phyloP scores from a whole-genome alignment of 92 coral and sea anemone genomes.

The Bergia sp. region DNA sequence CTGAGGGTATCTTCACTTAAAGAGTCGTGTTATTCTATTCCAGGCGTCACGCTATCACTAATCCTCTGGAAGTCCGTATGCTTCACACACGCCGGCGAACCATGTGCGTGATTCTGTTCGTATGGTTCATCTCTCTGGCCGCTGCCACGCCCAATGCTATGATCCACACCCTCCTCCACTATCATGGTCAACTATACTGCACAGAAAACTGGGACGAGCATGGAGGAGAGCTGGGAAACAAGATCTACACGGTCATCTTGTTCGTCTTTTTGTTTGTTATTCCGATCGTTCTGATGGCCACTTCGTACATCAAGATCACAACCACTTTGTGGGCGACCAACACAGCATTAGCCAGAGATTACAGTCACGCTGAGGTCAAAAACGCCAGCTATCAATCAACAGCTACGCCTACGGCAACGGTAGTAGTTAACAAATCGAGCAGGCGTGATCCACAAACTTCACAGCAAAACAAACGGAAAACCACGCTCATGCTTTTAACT shows the following conservation, averaged over 20 bases:
- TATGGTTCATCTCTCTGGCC: conserved; percentile 72
- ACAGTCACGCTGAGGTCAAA: conserved; percentile 7
- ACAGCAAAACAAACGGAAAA: conserved; percentile 71
- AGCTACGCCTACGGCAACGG: neutral
- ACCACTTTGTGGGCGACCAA: conserved; percentile 71
- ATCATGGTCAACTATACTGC: conserved; percentile 23
- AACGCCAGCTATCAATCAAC: neutral
- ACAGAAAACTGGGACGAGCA: conserved; percentile 57
- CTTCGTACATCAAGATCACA: conserved; percentile 68
- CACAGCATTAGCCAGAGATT: conserved; percentile 33
- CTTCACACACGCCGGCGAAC: conserved; percentile 66
- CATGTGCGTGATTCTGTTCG: conserved; percentile 47
- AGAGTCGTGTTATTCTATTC: neutral
- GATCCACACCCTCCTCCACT: conserved; percentile 27
- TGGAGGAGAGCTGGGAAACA: conserved; percentile 55
- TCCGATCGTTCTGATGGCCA: conserved; percentile 69
- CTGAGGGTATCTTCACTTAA: too few relatives aligned
- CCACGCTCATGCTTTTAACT: conserved; percentile 86
- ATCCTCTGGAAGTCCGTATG: conserved; percentile 78
- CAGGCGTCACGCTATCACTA: conserved; percentile 83
- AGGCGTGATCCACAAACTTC: conserved; percentile 6
- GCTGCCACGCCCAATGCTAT: conserved; percentile 70
- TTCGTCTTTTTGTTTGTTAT: conserved; percentile 74
- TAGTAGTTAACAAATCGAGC: neutral
- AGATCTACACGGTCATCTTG: conserved; percentile 59